Conservation (phyloP, 2,888 invertebrate genomes). For the Amphimallon solstitiale region DNA sequence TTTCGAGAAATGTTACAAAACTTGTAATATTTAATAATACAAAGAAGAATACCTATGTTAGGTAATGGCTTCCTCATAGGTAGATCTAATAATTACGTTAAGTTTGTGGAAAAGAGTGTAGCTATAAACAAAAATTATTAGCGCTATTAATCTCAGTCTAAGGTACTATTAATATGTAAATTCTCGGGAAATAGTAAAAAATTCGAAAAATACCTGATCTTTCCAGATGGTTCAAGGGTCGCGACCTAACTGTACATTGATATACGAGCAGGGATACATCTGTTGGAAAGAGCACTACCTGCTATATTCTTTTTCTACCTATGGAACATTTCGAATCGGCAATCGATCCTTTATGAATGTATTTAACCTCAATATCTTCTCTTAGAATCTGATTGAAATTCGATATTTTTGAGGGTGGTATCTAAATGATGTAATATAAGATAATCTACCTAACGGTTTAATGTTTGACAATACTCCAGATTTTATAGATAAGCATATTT, state of each 20-base stretch:
- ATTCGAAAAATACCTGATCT: constrained; percentile 28
- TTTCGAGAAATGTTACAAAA: too few species aligned
- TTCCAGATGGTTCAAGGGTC: constrained; percentile 33
- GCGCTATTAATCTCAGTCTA: too few species aligned
- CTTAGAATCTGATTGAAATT: constrained; percentile 10
- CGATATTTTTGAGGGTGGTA: constrained; percentile 23
- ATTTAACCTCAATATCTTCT: constrained; percentile 12
- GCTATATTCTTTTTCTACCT: constrained; percentile 14
- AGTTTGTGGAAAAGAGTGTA: too few species aligned
- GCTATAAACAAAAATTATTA: too few species aligned
- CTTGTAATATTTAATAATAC: too few species aligned
- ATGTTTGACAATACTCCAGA: not conserved
- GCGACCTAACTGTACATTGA: constrained; percentile 38
- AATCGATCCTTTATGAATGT: constrained; percentile 15
- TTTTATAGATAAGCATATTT: not conserved
- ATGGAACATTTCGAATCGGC: not conserved
- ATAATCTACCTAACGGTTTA: constrained; percentile 19
- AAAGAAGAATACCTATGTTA: too few species aligned
- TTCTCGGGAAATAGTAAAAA: constrained; percentile 13
- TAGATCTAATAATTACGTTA: too few species aligned
- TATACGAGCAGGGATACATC: constrained; percentile 37
- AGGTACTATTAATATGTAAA: constrained; percentile 28
- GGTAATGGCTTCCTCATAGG: too few species aligned
- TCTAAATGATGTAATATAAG: not conserved
- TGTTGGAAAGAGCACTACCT: constrained; percentile 32